Evolutionary conservation across 2,797 vertebrate genomes (phyloP), one percentile per base, ranked within the genome.

Genomic region (Chrysolophus pictus): DNA sequence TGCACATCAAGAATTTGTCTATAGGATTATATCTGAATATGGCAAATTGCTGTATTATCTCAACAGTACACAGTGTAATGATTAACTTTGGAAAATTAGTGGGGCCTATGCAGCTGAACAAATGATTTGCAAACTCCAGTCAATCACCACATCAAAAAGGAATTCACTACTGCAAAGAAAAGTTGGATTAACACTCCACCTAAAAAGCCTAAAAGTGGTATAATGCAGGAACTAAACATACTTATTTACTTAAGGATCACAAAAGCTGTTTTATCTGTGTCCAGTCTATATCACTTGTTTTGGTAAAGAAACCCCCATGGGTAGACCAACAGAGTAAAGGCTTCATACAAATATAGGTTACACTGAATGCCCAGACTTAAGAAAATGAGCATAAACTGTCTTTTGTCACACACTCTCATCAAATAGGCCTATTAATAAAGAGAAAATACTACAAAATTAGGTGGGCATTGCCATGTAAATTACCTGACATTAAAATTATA

Each of bases 1-100:
- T 41, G 62, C 87, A 73, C 76, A 95, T 95, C 67, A 90, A 84
- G 90, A 96, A 73, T 88, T 94, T 94, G 91, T 85, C 93, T 95
- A 88, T 53, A 87, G 81, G 96, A 95, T 91, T 97, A 62, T 64
- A 93, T 86, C 91, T 72, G 81, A 87, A 47, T 58, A 82, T 33
- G 33, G 62, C 58, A 93, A 91, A 68, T 51, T 70, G 63, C 44
- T 82, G 58, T 76, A 92, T 81, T 96, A 93, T 93, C 84, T 93
- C 89, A 89, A 47, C 73, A 60, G 72, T 56, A 78, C 75, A 83
- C 42, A 67, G 49, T 83, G 42, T 69, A 83, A 78, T 0, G 1
- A 94, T 92, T 89, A 95, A 95, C 69, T 94, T 87, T 31, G 84
- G 75, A 73, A 93, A 95, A 93, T 94, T 37, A 87, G 63, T 73